Percentiles rank a stretch among this genome's conserved stretches.
phyloP scores from a whole-genome alignment of 2,797 vertebrate species.

The Pantherophis vulpinus region DNA sequence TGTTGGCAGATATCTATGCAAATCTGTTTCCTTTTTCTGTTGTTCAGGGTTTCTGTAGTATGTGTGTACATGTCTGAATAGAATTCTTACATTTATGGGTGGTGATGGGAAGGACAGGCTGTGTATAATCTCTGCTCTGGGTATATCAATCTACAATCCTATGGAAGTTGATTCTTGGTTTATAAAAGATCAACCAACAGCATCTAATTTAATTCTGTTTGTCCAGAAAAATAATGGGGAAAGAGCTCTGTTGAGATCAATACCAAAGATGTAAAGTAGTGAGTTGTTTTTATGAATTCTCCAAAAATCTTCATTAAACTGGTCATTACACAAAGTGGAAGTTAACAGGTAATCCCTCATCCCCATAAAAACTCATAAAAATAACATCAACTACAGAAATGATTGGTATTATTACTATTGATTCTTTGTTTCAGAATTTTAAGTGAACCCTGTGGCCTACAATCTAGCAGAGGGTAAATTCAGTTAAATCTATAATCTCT shows the following conservation, averaged over 20 bases:
- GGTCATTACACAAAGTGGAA: neutral
- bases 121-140: neutral
- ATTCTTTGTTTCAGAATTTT: neutral
- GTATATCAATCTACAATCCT: neutral
- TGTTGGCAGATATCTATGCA: neutral
- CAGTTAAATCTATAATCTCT: neutral
- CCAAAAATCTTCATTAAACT: neutral
- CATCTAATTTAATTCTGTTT: neutral
- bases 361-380: neutral
- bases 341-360: neutral
- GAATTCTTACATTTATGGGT: neutral
- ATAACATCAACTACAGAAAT: neutral
- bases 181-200: neutral
- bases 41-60: neutral
- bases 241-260: neutral
- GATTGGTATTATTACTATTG: neutral
- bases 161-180: neutral
- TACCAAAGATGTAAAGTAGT: neutral
- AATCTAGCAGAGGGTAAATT: neutral
- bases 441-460: neutral
- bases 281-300: neutral
- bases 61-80: neutral
- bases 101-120: neutral
- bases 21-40: neutral
- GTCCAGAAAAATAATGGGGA: neutral